Conservation (phyloP, 2,888 invertebrate species). For the Sarcophaga rosellei region DNA sequence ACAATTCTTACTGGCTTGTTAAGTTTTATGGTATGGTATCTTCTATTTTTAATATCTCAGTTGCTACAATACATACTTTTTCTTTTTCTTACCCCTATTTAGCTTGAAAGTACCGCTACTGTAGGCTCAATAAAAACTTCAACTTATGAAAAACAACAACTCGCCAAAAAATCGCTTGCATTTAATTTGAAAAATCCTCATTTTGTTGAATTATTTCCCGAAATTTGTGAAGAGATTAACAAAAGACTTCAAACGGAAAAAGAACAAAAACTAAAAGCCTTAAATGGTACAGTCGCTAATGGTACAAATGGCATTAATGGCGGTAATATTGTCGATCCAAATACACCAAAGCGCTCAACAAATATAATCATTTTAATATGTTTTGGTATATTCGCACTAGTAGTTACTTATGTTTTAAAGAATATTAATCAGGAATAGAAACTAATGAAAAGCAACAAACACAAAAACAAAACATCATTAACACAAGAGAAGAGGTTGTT, state of each 20-base stretch:
- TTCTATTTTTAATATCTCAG: no score
- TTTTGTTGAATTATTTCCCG: slow-evolving; percentile 97
- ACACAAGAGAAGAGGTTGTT: slow-evolving; percentile 14
- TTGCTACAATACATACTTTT: not conserved
- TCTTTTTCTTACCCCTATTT: slow-evolving; percentile 72
- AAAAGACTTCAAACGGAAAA: slow-evolving; percentile 81
- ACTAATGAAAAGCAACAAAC: slow-evolving; percentile 35
- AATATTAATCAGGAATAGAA: slow-evolving; percentile 85
- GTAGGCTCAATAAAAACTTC: slow-evolving; percentile 96
- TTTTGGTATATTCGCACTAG: slow-evolving; percentile 95
- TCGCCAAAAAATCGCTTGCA: slow-evolving; percentile 92
- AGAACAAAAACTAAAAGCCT: slow-evolving; percentile 81
- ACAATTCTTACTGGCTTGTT: slow-evolving; percentile 97
- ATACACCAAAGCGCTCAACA: slow-evolving; percentile 65
- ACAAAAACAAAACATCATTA: not conserved
- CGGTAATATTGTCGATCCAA: slow-evolving; percentile 53
- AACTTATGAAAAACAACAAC: slow-evolving; percentile 91
- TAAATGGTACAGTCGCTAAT: slow-evolving; percentile 73
- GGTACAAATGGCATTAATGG: slow-evolving; percentile 64
- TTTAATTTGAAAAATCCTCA: slow-evolving; percentile 95
- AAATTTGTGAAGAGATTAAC: slow-evolving; percentile 90
- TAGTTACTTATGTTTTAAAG: slow-evolving; percentile 95
- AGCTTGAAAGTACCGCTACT: slow-evolving; percentile 97
- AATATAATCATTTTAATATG: slow-evolving; percentile 94
- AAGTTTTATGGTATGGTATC: slow-evolving; percentile 85